Conservation (phyloP, 2,888 invertebrate species). For the Gastrophysa polygoni region DNA sequence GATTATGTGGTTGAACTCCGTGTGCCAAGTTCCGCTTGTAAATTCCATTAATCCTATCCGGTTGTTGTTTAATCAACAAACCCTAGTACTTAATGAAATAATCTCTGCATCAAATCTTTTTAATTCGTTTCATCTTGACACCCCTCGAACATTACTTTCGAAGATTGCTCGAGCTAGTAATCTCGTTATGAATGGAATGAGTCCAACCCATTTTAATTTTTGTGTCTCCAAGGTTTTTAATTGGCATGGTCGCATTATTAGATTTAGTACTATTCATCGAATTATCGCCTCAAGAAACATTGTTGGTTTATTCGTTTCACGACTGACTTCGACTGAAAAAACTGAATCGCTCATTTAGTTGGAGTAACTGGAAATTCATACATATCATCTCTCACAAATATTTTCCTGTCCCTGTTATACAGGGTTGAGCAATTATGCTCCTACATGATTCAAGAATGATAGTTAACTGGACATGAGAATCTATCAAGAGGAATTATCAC, state of each 20-base stretch:
- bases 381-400: too few species aligned
- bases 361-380: too few species aligned
- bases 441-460: too few species aligned
- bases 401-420: too few species aligned
- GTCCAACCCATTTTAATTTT: not conserved
- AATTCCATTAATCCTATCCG: not conserved
- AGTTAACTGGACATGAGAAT: too few species aligned
- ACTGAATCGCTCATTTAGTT: too few species aligned
- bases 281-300: not conserved
- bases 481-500: too few species aligned
- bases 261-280: not conserved
- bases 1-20: not conserved
- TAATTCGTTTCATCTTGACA: conserved; percentile 1
- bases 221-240: not conserved
- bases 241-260: not conserved
- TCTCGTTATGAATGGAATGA: not conserved
- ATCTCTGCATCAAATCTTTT: not conserved
- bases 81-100: not conserved
- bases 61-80: not conserved
- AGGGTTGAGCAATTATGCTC: too few species aligned
- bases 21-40: not conserved
- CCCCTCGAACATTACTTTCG: not conserved
- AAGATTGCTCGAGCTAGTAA: not conserved
- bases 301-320: too few species aligned
- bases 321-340: too few species aligned